Evolutionary conservation across 2,888 invertebrate species (phyloP), one percentile per base, ranked within the genome.

Genomic region (Isoperla grammatica): DNA sequence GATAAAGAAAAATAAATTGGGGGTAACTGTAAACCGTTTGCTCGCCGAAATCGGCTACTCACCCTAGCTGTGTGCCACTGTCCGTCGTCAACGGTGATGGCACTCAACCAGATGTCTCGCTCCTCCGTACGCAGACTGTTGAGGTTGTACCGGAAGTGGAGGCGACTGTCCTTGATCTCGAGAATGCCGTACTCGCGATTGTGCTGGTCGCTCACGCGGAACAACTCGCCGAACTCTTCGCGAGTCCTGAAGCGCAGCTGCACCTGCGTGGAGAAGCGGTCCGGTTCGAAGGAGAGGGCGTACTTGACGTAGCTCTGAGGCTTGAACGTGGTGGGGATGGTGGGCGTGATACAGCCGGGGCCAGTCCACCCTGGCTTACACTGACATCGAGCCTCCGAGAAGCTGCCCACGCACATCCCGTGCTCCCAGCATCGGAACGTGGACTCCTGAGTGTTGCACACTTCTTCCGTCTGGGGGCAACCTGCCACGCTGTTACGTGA

Each of bases 331-430:
- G 94, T 91, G 0, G 94, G 92, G 49, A 88, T 88, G 0, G 94
- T 95, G 55, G 88, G 85, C 46, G 88, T 82, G 68, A 88, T 87
- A 71, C 94, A 94, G 0, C 89, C 86, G 0, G 90, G 90, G 8
- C 97, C 97, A 0, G 90, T 90, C 88, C 90, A 99, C 9, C 98
- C 98, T 0, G 97, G 95, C 67, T 89, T 86, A 71, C 99, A 99
- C 68, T 92, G 90, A 73, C 99, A 99, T 63, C 88, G 83, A 0
- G 91, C 90, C 73, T 90, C 91, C 22, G 87, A 87, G 70, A 93
- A 86, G 69, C 91, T 90, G 8, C 94, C 95, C 12, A 93, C 87
- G 74, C 97, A 97, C 19, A 88, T 88, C n/a, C 96, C 95, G 69
- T 95, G 94, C 69, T 93, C 91, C 87, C 90, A 91, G 72, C 94